Evolutionary conservation across 2,888 invertebrate species (phyloP), one percentile per base, ranked within the genome.

Genomic region (Auanema sp.): DNA sequence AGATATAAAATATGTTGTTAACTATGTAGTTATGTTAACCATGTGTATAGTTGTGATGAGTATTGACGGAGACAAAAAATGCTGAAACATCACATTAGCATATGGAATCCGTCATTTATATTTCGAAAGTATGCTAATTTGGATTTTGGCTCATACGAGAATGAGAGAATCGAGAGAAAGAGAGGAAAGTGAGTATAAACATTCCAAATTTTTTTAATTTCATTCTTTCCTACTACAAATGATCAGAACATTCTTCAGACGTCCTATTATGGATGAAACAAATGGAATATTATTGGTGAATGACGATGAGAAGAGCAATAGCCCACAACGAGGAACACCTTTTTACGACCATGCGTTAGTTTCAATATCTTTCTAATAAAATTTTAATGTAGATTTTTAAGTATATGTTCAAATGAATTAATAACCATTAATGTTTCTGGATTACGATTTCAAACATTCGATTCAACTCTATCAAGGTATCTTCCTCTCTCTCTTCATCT

Each of bases 391-490:
- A 12, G 16, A 10, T 47, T 3, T 47, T 47, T 47, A 16, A 47
- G 47, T 18, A 47, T 47, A 16, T 18, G 21, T 18, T 16, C 47
- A 3, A 16, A 47, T 16, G 16, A 47, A 16, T 21, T 47, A 6
- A 21, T 83, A 10, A 83, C 82, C 0, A 77, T 83, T 44, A 83
- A 83, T 66, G 80, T 83, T 8, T 68, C 76, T 24, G 83, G 83
- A 14, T 65, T 79, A 61, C 61, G 76, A 24, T 83, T 81, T 69
- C 79, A 83, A 62, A 83, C 83, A 4, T 71, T 68, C 53, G 76
- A 77, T 55, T 69, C 69, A 50, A 83, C 83, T 8, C 53, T 80
- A 42, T 60, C 67, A 8, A 71, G 76, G 69, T 76, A 58, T 14
- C 16, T 6, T 18, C 43, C 43, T 43, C 49, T 1, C 43, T 25